These are phyloP conservation scores for Microctenopoma steveboyesi DNA, from an alignment of 2,797 vertebrate genomes.

Conservation along the genomic window DNA sequence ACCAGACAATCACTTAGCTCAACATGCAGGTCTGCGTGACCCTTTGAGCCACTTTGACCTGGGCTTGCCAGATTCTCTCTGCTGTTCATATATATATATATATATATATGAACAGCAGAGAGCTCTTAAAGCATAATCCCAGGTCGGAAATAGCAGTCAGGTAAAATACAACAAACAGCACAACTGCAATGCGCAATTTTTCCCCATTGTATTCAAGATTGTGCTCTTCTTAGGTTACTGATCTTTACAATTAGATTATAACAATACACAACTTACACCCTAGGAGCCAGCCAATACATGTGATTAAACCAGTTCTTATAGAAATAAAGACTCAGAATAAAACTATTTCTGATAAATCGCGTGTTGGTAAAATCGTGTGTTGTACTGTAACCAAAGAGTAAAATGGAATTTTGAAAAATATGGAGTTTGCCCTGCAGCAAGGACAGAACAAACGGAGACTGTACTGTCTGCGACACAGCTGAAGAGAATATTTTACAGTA, in stretches of 20 bases:
- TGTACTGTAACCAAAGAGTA: background rate
- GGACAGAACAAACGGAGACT: constrained; percentile 2
- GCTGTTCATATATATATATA: background rate
- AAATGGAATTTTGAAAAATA: constrained; percentile 1
- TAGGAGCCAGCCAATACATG: no score
- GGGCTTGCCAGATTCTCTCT: background rate
- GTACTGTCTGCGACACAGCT: constrained; percentile 10
- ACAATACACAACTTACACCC: no score
- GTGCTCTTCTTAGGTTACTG: no score
- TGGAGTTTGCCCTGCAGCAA: background rate
- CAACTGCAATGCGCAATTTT: background rate
- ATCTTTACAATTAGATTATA: no score
- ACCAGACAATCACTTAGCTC: background rate
- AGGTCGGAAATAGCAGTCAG: background rate
- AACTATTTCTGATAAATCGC: background rate
- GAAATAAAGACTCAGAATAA: background rate
- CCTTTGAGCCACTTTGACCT: background rate
- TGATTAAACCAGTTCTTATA: no score
- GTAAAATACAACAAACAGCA: background rate
- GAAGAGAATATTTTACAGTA: constrained; percentile 24
- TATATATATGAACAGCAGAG: no score
- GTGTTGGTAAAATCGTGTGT: background rate
- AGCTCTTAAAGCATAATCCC: background rate
- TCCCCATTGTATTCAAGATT: no score
- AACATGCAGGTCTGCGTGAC: background rate